Conservation (phyloP, 2,797 vertebrate species). For the Tangara arthus region DNA sequence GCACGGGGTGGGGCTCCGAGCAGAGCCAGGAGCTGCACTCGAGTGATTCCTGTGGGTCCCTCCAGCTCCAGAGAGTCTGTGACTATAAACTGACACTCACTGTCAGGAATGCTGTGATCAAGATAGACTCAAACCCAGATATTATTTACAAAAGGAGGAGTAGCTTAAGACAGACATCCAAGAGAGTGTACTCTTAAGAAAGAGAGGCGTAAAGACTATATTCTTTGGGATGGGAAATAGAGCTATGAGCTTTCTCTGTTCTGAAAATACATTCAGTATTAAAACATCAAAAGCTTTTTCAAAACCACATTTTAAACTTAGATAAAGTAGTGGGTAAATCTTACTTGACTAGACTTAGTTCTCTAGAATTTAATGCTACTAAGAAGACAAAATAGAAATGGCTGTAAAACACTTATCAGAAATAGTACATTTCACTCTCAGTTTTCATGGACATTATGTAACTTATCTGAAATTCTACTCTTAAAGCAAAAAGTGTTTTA, state of each 20-base stretch:
- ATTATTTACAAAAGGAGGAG: not conserved
- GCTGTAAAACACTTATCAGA: not conserved
- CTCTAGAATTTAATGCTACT: not conserved
- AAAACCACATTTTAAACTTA: not conserved
- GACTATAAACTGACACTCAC: not conserved
- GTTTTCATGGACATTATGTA: not conserved
- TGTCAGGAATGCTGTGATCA: not conserved
- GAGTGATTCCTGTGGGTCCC: fast-evolving
- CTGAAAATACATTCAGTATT: not conserved
- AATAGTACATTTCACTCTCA: not conserved
- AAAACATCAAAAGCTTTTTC: not conserved
- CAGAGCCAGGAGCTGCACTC: not conserved
- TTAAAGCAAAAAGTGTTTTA: not conserved
- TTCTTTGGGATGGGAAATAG: not conserved
- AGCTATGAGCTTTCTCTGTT: not conserved
- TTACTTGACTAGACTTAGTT: not conserved
- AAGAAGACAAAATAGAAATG: not conserved
- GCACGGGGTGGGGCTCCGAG: not conserved
- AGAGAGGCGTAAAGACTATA: not conserved
- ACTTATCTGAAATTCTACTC: not conserved
- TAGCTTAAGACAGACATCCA: not conserved
- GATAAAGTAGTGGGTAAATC: not conserved
- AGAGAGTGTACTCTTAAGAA: not conserved
- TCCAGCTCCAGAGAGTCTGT: not conserved
- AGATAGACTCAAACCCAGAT: not conserved